Conservation (phyloP, 1,140 invertebrate species). For the Matsumurasca onukii region DNA sequence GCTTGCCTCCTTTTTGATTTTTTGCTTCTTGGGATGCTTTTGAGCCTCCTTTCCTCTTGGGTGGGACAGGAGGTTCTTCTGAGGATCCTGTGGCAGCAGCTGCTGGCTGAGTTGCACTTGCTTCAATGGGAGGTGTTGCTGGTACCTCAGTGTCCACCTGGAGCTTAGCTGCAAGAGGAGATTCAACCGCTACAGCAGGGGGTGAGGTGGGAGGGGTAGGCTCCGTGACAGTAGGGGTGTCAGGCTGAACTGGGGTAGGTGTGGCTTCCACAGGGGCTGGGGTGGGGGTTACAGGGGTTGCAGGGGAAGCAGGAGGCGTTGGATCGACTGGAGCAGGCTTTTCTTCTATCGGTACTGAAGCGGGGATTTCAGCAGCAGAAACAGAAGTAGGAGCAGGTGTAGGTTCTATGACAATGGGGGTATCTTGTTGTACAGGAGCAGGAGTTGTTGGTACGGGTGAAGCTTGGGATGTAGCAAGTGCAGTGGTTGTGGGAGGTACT, state of each 20-base stretch:
- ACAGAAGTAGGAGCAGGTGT: slow-evolving; percentile 33
- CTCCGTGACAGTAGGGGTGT: slow-evolving; percentile 24
- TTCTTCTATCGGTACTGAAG: neutral
- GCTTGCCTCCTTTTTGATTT: slow-evolving; percentile 33
- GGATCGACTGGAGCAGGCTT: slow-evolving; percentile 1
- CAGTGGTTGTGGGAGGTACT: neutral
- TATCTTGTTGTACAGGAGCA: slow-evolving; percentile 29
- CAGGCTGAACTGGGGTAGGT: slow-evolving; percentile 14
- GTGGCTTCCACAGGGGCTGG: slow-evolving; percentile 18
- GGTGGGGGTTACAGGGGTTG: neutral
- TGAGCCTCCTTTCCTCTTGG: slow-evolving; percentile 48
- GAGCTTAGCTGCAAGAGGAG: slow-evolving; percentile 21
- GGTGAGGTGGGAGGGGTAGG: slow-evolving; percentile 32
- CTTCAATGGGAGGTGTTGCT: slow-evolving; percentile 24
- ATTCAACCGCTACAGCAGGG: slow-evolving; percentile 10
- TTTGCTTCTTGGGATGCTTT: slow-evolving; percentile 26
- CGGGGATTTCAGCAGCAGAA: slow-evolving; percentile 30
- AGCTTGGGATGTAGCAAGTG: slow-evolving; percentile 33
- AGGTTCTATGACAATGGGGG: neutral
- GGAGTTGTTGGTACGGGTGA: slow-evolving; percentile 26
- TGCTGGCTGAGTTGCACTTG: neutral
- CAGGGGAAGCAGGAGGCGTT: slow-evolving; percentile 1
- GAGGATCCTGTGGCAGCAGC: neutral
- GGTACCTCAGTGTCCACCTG: slow-evolving; percentile 27
- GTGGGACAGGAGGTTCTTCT: slow-evolving; percentile 48